Conservation (phyloP, 2,113 vertebrate genomes). For the Odocoileus hemionus region DNA sequence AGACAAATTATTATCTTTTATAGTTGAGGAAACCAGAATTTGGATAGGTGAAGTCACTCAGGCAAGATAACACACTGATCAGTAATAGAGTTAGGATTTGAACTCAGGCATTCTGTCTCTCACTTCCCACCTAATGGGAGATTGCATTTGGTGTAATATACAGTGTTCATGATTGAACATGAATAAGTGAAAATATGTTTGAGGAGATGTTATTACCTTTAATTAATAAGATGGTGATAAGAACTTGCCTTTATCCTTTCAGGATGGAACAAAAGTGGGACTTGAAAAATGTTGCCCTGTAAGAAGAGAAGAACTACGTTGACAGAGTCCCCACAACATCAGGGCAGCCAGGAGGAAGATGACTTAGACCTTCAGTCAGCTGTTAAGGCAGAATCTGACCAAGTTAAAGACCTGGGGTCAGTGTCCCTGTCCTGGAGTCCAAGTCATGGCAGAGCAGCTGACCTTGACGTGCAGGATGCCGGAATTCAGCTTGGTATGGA, state of each 20-base stretch:
- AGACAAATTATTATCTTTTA: neutral
- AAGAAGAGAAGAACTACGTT: constrained; percentile 80
- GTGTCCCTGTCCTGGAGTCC: neutral
- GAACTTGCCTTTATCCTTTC: constrained; percentile 15
- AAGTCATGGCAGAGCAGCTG: neutral
- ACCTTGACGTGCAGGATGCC: neutral
- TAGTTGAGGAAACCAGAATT: neutral
- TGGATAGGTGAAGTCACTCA: neutral
- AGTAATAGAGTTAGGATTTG: neutral
- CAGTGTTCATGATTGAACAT: neutral
- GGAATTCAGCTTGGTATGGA: neutral
- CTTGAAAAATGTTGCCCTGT: constrained; percentile 78
- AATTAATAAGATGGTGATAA: neutral
- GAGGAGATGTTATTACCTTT: neutral
- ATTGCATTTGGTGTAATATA: neutral
- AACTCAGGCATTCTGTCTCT: neutral
- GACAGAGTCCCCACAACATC: constrained; percentile 26
- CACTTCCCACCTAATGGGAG: neutral
- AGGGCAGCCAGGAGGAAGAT: constrained; percentile 21
- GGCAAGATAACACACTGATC: neutral
- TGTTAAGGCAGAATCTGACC: neutral
- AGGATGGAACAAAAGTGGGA: constrained; percentile 49
- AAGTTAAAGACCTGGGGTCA: neutral
- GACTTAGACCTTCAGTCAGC: constrained; percentile 3
- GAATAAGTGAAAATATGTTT: neutral